phyloP scores from a whole-genome alignment of 2,113 vertebrate species.

The Chrysemys picta region DNA sequence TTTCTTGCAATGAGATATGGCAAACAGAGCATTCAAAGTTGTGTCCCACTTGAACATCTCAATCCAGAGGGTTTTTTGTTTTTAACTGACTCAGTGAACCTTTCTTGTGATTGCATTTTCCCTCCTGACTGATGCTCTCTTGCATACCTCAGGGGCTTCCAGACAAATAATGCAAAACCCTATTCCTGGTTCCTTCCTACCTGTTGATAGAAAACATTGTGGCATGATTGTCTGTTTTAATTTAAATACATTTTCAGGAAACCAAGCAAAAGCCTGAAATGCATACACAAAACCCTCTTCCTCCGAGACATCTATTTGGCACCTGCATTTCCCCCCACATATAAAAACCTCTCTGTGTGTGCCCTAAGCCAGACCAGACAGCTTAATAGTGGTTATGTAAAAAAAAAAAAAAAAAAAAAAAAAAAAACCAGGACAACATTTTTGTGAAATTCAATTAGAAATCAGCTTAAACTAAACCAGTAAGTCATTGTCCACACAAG shows the following conservation, averaged over 20 bases:
- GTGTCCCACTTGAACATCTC: not conserved
- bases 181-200: not conserved
- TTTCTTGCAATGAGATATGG: not conserved
- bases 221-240: not conserved
- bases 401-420: not conserved
- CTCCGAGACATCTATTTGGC: not conserved
- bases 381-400: not conserved
- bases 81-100: not conserved
- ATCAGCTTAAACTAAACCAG: not conserved
- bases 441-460: not conserved
- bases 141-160: not conserved
- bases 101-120: not conserved
- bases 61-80: not conserved
- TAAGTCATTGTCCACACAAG: not conserved
- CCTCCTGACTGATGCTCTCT: not conserved
- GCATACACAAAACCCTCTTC: not conserved
- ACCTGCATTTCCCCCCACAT: not conserved
- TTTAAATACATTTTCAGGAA: not conserved
- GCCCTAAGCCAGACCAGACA: not conserved
- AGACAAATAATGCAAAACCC: not conserved
- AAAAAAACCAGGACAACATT: not conserved
- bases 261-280: not conserved
- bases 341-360: not conserved
- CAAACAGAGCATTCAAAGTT: not conserved
- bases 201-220: not conserved